A percentile compares a stretch with the other conserved stretches of the same genome.
phyloP scores from a whole-genome alignment of 2,888 invertebrate species.

The Himalopsyche anomala region DNA sequence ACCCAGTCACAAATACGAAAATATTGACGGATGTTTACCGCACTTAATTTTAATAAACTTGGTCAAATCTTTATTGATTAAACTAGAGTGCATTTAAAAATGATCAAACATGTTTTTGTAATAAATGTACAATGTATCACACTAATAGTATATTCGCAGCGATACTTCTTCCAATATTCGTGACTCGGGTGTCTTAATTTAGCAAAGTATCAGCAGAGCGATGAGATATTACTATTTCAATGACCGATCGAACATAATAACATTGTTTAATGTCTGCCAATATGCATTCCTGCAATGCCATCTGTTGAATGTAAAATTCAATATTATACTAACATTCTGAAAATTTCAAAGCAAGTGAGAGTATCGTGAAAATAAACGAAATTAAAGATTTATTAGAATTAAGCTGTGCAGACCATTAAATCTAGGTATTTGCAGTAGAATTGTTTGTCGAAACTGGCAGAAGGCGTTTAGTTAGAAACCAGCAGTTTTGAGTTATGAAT shows the following conservation, averaged over 20 bases:
- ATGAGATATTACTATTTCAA: not conserved
- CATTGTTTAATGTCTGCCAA: not conserved
- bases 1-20: no score
- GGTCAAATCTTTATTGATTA: no score
- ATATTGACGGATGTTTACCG: no score
- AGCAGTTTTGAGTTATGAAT: no score
- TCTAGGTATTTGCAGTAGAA: not conserved
- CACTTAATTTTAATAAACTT: no score
- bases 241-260: not conserved
- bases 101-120: no score
- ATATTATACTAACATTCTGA: slow-evolving; percentile 11
- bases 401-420: not conserved
- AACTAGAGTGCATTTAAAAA: no score
- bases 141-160: no score
- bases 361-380: not conserved
- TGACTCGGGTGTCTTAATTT: no score
- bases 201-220: not conserved
- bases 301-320: slow-evolving; percentile 3
- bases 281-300: slow-evolving; percentile 32
- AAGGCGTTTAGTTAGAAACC: no score
- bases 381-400: not conserved
- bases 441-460: not conserved
- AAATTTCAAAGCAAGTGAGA: not conserved
- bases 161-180: no score
- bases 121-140: no score